Evolutionary conservation across 2,888 invertebrate species (phyloP).

Genomic region (Fragum whitleyi): DNA sequence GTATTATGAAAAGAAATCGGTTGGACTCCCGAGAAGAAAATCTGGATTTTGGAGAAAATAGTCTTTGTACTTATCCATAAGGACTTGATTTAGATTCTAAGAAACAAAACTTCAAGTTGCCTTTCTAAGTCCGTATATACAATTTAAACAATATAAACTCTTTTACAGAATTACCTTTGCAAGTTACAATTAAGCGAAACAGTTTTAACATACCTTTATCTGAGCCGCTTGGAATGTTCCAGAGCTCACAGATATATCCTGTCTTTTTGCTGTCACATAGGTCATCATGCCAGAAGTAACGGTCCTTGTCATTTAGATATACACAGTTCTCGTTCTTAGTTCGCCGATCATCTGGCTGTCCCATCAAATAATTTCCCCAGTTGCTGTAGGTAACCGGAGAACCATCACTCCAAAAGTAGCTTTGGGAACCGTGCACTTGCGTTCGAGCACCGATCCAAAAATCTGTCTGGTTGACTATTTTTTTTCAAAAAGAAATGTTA

Average conservation of each 20-base stretch:
- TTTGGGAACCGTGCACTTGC: not conserved
- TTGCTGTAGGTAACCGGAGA: slow-evolving; percentile 6
- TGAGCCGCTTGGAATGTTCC: not conserved
- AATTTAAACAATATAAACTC: too few species aligned
- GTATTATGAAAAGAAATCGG: too few species aligned
- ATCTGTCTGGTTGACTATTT: slow-evolving; percentile 2
- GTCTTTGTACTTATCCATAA: too few species aligned
- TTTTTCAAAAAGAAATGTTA: not conserved
- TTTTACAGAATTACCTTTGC: too few species aligned
- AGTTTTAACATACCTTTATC: slow-evolving; percentile 1
- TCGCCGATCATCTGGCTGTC: slow-evolving; percentile 15
- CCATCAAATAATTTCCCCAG: slow-evolving; percentile 14
- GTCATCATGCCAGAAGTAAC: slow-evolving; percentile 25
- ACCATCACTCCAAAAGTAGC: slow-evolving; percentile 5
- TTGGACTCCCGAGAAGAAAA: too few species aligned
- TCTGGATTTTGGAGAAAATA: too few species aligned
- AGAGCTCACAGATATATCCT: slow-evolving; percentile 21
- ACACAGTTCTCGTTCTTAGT: slow-evolving; percentile 27
- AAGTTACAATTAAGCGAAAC: too few species aligned
- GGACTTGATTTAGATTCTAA: too few species aligned
- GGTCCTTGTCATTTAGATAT: slow-evolving; percentile 21
- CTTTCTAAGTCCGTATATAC: too few species aligned
- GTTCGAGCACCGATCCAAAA: slow-evolving; percentile 16
- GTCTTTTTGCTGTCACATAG: slow-evolving; percentile 8
- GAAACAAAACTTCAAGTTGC: too few species aligned